Evolutionary conservation across 64 coral and sea anemone species (phyloP), one percentile per base, ranked within the genome.

Genomic region (Pocillopora damicornis): DNA sequence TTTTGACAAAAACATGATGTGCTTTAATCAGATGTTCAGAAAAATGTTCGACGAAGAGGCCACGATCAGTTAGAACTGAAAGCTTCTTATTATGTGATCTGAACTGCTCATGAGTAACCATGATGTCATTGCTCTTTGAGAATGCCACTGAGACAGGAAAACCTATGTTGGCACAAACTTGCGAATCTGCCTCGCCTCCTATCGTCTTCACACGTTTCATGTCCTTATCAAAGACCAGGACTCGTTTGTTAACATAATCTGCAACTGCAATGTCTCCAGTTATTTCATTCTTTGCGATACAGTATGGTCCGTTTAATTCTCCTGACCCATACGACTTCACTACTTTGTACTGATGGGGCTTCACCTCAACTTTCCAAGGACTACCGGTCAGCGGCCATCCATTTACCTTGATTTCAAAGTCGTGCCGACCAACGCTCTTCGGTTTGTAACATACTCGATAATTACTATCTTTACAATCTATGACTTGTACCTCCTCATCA

Each of bases 231-330:
- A 89, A 89, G 11, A 89, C 34, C 77, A 61, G 77, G 9, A 89
- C 60, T 3, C 88, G 20, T 22, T 79, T 51, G n/a, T 72, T 61
- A 62, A 45, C 37, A 36, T 72, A 80, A 60, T 71, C 78, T 72
- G 77, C 66, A 22, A 81, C 56, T 11, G 78, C 88, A 36, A 89
- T 89, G 22, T 89, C 36, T 20, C 88, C 67, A 18, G 42, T 81
- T 35, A 59, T 61, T 26, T 89, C 67, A 56, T 79, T 89, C 2
- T 68, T 15, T 58, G 83, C 83, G 71, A 89, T 66, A 34, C 77
- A 72, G 61, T 62, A 81, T 0, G 88, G 78, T 5, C 45, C 35
- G 15, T 60, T n/a, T 23, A 58, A 26, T 37, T 65, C 76, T 17
- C 20, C 12, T 22, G 58, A n/a, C 74, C 8, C 30, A 89, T 22